phyloP scores from a whole-genome alignment of 2,797 vertebrate species.

The Lagocephalus sceleratus region DNA sequence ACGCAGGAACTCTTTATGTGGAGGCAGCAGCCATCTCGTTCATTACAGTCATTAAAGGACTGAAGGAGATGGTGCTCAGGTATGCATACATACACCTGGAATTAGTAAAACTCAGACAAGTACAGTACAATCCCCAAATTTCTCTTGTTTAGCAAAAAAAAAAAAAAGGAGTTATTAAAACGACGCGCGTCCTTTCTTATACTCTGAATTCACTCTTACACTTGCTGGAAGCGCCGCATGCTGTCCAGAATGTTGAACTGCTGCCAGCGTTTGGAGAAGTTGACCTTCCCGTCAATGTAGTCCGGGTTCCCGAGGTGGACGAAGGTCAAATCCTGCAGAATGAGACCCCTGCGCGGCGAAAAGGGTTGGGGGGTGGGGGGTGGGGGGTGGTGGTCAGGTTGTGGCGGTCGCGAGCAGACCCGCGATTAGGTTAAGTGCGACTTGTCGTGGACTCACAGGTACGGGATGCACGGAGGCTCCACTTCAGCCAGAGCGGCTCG shows the following conservation, averaged over 20 bases:
- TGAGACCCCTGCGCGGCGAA: constrained; percentile 85
- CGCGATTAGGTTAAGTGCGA: background rate
- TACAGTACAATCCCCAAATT: no score
- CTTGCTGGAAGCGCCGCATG: constrained; percentile 99
- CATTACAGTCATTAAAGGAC: no score
- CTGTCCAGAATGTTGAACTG: constrained; percentile 99
- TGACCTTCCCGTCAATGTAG: constrained; percentile 93
- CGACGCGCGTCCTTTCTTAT: background rate
- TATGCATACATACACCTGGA: no score
- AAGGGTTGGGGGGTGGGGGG: no score
- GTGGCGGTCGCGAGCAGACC: background rate
- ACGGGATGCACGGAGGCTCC: constrained; percentile 96
- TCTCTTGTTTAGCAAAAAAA: no score
- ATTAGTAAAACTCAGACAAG: no score
- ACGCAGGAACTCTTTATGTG: background rate
- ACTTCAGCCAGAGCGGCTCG: constrained; percentile 93
- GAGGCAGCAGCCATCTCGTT: background rate
- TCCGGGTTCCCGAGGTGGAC: constrained; percentile 98
- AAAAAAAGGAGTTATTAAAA: no score
- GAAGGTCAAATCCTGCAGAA: constrained; percentile 96
- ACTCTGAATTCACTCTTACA: constrained; percentile 76
- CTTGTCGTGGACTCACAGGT: constrained; percentile 84
- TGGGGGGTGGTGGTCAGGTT: background rate
- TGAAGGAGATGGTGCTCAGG: no score
- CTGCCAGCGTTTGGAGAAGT: constrained; percentile 99